Base-by-base conservation (phyloP, 2,888 invertebrate species). In the Elysia crispata region DNA sequence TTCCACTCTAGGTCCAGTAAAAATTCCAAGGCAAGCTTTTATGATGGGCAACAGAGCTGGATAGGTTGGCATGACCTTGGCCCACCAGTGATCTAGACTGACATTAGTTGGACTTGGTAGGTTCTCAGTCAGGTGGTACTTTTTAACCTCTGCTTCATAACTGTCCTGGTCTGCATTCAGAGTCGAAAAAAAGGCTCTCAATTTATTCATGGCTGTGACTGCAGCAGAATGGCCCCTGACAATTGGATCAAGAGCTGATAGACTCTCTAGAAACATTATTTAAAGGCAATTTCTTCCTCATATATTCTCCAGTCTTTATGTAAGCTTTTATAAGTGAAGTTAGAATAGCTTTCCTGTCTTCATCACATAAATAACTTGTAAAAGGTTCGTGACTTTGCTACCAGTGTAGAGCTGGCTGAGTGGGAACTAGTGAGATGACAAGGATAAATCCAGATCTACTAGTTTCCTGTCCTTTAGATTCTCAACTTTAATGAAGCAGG, bases 1-100 rank as follows among this genome's bases (percentile, higher is more conserved):
- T 23, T 70, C 70, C 5, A 70, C 70, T 70, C 49, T 70, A 15
- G 70, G 70, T 5, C 70, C 70, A 41, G 70, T 70, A 20, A 70
- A 70, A 28, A 70, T 70, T 31, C 5, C 1, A 18, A 70, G 70
- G 49, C 33, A 70, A 11, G 20, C 33, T 20, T 70, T 70, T 11
- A 70, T 3, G 23, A 70, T 31, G 15, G 70, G 33, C 1, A 33
- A 31, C 11, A 70, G 70, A 20, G 28, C 30, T 31, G 70, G 70
- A n/a, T 28, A 70, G 15, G 15, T 30, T 11, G 15, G 18, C 15
- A 70, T 6, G 20, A 23, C 70, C 18, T 41, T 18, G 3, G 31
- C 11, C 70, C 70, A 70, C 33, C 33, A 70, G 31, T 31, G n/a
- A 30, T 70, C 70, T 20, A 70, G 23, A 6, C 33, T n/a, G 15